phyloP scores from a whole-genome alignment of 2,888 invertebrate species.

The Plemyria rubiginata region DNA sequence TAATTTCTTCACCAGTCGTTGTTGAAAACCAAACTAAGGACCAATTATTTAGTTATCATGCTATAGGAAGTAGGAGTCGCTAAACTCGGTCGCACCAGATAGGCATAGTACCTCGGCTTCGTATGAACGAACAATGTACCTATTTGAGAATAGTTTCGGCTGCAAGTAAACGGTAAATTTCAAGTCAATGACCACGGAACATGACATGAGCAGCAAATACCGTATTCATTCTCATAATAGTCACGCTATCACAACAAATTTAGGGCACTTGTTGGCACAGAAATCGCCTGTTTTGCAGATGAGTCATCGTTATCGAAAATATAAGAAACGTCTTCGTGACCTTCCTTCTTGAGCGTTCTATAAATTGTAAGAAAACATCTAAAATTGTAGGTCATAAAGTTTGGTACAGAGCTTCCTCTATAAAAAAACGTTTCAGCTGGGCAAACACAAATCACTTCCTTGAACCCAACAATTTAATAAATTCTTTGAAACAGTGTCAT shows the following conservation, averaged over 20 bases:
- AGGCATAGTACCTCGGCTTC: constrained; percentile 5
- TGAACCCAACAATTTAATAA: constrained; percentile 41
- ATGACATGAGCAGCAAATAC: constrained; percentile 66
- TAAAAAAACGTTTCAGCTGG: constrained; percentile 3
- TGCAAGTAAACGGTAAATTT: constrained; percentile 63
- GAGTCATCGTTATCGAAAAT: constrained; percentile 36
- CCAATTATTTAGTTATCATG: constrained; percentile 11
- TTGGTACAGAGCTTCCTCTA: constrained; percentile 7
- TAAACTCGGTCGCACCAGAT: constrained; percentile 6
- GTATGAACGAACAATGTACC: constrained; percentile 45
- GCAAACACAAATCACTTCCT: constrained; percentile 46
- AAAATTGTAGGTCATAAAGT: constrained; percentile 8
- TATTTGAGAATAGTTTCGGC: constrained; percentile 45
- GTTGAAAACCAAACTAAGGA: constrained; percentile 17
- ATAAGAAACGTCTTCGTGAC: constrained; percentile 34
- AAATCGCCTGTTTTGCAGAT: constrained; percentile 32
- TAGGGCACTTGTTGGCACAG: constrained; percentile 50
- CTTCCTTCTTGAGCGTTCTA: constrained; percentile 36
- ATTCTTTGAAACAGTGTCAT: constrained; percentile 38
- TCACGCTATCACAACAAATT: constrained; percentile 56
- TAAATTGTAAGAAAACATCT: constrained; percentile 14
- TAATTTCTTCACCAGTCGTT: constrained; percentile 9
- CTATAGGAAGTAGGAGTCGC: constrained; percentile 2
- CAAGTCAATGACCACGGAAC: constrained; percentile 72
- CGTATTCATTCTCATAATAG: constrained; percentile 62